Evolutionary conservation across 1,140 invertebrate species (phyloP).

Genomic region (Gryon sp.): DNA sequence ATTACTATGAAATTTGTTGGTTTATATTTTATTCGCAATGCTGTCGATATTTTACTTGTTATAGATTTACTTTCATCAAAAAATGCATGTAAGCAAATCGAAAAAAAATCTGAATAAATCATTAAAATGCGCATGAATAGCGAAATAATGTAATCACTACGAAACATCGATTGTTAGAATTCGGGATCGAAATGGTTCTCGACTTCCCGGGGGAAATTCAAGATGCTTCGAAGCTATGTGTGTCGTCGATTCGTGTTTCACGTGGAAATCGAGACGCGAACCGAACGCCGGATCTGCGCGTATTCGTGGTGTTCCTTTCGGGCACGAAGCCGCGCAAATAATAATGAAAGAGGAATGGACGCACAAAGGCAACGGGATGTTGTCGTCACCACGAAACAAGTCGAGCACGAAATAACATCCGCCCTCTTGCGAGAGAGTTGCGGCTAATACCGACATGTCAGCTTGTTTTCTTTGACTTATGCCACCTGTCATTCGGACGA

Average conservation of each 20-base stretch:
- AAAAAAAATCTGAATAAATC: no score
- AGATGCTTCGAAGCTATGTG: slow-evolving; percentile 25
- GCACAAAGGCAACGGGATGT: slow-evolving; percentile 70
- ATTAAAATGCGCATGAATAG: slow-evolving; percentile 33
- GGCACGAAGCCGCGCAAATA: slow-evolving; percentile 66
- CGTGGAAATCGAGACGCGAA: slow-evolving; percentile 42
- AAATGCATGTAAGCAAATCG: no score
- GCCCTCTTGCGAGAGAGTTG: slow-evolving; percentile 59
- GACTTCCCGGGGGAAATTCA: slow-evolving; percentile 38
- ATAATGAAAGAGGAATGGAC: slow-evolving; percentile 68
- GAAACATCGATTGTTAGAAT: slow-evolving; percentile 17
- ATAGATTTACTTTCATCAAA: no score
- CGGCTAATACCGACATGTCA: slow-evolving; percentile 35
- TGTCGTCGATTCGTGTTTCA: slow-evolving; percentile 52
- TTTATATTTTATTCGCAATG: no score
- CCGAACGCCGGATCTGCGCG: slow-evolving; percentile 14
- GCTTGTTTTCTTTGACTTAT: slow-evolving; percentile 30
- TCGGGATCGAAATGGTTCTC: neutral
- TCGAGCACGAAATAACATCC: slow-evolving; percentile 79
- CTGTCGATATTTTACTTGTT: no score
- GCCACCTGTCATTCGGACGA: slow-evolving; percentile 54
- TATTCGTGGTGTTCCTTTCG: slow-evolving; percentile 41
- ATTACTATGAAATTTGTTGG: no score
- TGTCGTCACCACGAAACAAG: slow-evolving; percentile 69
- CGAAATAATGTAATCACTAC: slow-evolving; percentile 27